Evolutionary conservation across 2,113 vertebrate species (phyloP).

Genomic region (Lasiurus borealis): DNA sequence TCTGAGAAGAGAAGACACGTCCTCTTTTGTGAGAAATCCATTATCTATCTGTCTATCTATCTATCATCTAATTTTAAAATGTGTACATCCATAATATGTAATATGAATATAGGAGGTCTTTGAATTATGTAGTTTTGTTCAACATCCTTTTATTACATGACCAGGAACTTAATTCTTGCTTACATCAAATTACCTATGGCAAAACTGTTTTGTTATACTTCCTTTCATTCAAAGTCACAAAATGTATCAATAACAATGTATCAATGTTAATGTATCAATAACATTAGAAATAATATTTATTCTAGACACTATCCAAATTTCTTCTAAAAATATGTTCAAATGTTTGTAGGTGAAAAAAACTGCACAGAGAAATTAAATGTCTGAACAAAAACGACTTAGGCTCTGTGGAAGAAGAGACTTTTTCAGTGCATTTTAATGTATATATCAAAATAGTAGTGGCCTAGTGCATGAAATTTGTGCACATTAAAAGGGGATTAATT

Average conservation of each 20-base stretch:
- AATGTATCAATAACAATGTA: not conserved
- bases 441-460: not conserved
- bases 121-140: not conserved
- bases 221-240: not conserved
- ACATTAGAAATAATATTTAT: not conserved
- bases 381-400: not conserved
- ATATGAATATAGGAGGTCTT: not conserved
- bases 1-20: not conserved
- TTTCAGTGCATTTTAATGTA: not conserved
- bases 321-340: constrained; percentile 1
- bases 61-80: too few relatives aligned
- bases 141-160: not conserved
- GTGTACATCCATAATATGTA: not conserved
- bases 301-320: not conserved
- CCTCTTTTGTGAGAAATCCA: not conserved
- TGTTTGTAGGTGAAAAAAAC: not conserved
- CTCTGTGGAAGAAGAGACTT: not conserved
- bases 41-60: not conserved
- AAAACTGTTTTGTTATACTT: not conserved
- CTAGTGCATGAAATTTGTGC: too few relatives aligned
- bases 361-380: not conserved
- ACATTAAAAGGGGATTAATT: too few relatives aligned
- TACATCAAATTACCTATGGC: not conserved
- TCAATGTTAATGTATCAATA: not conserved
- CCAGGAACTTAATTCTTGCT: not conserved